A percentile compares a stretch with the other conserved stretches of the same genome.
Evolutionary conservation across 1,140 invertebrate species (phyloP).

Genomic region (Procambarus virginalis): DNA sequence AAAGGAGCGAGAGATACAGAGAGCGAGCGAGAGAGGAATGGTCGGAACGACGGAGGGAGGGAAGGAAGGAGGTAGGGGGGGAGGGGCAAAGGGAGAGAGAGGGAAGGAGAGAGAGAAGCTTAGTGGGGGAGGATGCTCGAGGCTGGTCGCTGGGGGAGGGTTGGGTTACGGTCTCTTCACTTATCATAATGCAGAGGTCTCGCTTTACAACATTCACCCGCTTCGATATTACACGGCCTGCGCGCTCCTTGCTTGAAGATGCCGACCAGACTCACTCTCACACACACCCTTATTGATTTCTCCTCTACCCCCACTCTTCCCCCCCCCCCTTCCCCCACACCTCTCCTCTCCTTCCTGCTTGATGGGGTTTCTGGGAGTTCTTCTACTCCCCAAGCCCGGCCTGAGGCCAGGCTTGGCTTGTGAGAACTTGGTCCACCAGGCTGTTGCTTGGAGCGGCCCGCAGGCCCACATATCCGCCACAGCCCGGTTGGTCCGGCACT

Average conservation of each 20-base stretch:
- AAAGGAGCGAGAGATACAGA: background rate
- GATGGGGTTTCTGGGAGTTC: too few species aligned
- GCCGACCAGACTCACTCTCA: background rate
- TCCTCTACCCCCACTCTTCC: background rate
- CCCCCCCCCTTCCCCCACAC: too few species aligned
- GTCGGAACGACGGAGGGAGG: too few species aligned
- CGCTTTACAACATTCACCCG: slow-evolving; percentile 24
- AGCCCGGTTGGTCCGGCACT: too few species aligned
- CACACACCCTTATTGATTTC: background rate
- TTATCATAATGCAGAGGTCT: slow-evolving; percentile 25
- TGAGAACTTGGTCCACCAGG: too few species aligned
- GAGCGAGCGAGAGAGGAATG: too few species aligned
- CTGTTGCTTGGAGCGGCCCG: too few species aligned
- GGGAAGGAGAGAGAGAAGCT: background rate
- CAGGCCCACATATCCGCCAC: too few species aligned
- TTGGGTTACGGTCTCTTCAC: slow-evolving; percentile 27
- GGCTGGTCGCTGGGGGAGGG: background rate
- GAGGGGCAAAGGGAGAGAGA: background rate
- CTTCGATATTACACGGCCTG: slow-evolving; percentile 27
- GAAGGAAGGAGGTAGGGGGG: too few species aligned
- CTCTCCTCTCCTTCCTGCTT: too few species aligned
- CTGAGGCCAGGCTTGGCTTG: too few species aligned
- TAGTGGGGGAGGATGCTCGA: slow-evolving; percentile 2
- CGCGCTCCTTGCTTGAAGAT: slow-evolving; percentile 16
- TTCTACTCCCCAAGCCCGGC: too few species aligned